Evolutionary conservation across 1,140 invertebrate genomes (phyloP), one percentile per base, ranked within the genome.

Genomic region (Rhysida immarginata): DNA sequence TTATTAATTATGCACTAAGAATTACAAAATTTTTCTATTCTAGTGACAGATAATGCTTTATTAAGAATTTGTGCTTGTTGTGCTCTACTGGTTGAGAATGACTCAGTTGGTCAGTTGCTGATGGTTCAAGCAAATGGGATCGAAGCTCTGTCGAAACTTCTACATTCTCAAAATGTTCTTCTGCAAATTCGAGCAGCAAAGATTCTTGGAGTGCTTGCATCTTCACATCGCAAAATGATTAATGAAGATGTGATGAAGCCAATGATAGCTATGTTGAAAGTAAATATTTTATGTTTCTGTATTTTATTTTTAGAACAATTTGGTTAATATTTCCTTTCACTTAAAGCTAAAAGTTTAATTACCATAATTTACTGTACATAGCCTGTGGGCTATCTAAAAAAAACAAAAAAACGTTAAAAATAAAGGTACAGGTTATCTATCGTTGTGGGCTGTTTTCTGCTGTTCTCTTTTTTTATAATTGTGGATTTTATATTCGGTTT

Each of bases 81-180:
- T 23, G 23, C 11, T 8, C 8, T 48, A 23, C 14, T 48, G 45
- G 23, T 48, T 13, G 13, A 11, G 11, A 48, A 13, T 11, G 21
- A 20, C 21, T 18, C 23, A 13, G 8, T 13, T 11, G 8, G 21
- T 48, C 45, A 48, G 21, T 23, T 23, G 11, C 14, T 48, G 11
- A 48, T 48, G 45, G 45, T 48, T 14, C 45, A 48, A 18, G 45
- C 45, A 13, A 48, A 23, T 48, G 45, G 45, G 21, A 48, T 48
- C 11, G 45, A 8, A 23, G 45, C 45, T 48, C 21, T 48, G 23
- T 48, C 45, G 8, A 48, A 48, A 23, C 21, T 48, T 13, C 23
- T 48, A 14, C 45, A 48, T 48, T 48, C 45, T 8, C 8, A 13
- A 18, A 48, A 48, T 23, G 45, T 48, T 48, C 13, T 23, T 11